phyloP scores from a whole-genome alignment of 2,113 vertebrate species.

The Psettodes erumei region DNA sequence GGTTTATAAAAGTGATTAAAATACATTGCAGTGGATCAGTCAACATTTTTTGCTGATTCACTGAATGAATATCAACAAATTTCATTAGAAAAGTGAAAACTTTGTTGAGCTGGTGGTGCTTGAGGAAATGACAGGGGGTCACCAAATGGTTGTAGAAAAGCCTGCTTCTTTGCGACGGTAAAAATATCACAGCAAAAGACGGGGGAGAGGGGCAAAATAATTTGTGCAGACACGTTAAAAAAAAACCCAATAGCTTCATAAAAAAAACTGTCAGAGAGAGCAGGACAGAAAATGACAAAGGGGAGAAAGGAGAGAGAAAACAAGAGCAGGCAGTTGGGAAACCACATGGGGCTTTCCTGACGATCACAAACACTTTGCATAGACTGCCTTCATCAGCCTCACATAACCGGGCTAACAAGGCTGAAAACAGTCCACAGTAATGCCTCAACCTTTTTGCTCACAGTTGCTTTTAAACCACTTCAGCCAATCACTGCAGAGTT shows the following conservation, averaged over 20 bases:
- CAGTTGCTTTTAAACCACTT: not conserved
- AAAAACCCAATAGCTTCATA: conserved; percentile 1
- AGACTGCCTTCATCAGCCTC: not conserved
- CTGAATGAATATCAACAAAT: too few species aligned
- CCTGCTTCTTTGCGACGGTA: not conserved
- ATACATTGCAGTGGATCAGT: too few species aligned
- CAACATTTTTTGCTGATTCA: too few species aligned
- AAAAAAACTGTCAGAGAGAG: conserved; percentile 39
- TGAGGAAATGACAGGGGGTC: too few species aligned
- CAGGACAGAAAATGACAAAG: conserved; percentile 4
- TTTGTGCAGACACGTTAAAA: not conserved
- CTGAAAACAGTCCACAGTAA: conserved; percentile 10
- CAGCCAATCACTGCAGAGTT: not conserved
- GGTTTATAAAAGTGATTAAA: too few species aligned
- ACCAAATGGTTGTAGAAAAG: too few species aligned
- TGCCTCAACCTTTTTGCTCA: not conserved
- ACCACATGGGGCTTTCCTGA: conserved; percentile 78
- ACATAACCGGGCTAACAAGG: not conserved
- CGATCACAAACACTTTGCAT: conserved; percentile 27
- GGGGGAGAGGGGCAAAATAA: not conserved
- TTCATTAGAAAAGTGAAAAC: not conserved
- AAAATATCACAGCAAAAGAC: not conserved
- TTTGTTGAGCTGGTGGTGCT: too few species aligned
- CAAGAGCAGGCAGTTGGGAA: conserved; percentile 37
- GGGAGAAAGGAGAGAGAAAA: conserved; percentile 28